Evolutionary conservation across 2,888 invertebrate species (phyloP).

Genomic region (Gnatocerus cornutus): DNA sequence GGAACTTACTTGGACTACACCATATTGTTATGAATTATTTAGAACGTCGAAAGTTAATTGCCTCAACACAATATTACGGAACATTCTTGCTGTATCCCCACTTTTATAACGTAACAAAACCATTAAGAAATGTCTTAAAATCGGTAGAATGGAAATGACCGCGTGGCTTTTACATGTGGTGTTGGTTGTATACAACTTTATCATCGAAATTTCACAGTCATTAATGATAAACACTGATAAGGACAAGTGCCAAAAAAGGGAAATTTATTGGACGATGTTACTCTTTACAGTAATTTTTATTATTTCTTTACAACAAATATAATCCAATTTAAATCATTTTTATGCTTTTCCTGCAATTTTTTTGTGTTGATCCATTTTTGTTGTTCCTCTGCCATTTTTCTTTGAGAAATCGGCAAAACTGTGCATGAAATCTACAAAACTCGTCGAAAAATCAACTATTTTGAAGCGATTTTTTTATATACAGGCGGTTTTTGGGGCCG

Average conservation of each 20-base stretch:
- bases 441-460: too few relatives aligned
- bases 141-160: constrained; percentile 36
- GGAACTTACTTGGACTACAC: constrained; percentile 6
- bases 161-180: constrained; percentile 36
- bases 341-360: too few relatives aligned
- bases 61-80: constrained; percentile 38
- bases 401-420: too few relatives aligned
- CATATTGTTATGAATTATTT: constrained; percentile 42
- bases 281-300: too few relatives aligned
- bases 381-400: too few relatives aligned
- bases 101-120: constrained; percentile 37
- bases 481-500: too few relatives aligned
- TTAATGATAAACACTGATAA: constrained; percentile 7
- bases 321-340: too few relatives aligned
- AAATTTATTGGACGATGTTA: too few relatives aligned
- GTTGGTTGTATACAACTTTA: constrained; percentile 37
- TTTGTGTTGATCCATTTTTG: too few relatives aligned
- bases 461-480: too few relatives aligned
- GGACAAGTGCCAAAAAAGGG: background rate
- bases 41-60: constrained; percentile 41
- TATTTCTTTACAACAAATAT: too few relatives aligned
- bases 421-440: too few relatives aligned
- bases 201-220: constrained; percentile 7
- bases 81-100: constrained; percentile 42
- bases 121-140: constrained; percentile 41